phyloP scores from a whole-genome alignment of 2,113 vertebrate species.

The Eptesicus fuscus region DNA sequence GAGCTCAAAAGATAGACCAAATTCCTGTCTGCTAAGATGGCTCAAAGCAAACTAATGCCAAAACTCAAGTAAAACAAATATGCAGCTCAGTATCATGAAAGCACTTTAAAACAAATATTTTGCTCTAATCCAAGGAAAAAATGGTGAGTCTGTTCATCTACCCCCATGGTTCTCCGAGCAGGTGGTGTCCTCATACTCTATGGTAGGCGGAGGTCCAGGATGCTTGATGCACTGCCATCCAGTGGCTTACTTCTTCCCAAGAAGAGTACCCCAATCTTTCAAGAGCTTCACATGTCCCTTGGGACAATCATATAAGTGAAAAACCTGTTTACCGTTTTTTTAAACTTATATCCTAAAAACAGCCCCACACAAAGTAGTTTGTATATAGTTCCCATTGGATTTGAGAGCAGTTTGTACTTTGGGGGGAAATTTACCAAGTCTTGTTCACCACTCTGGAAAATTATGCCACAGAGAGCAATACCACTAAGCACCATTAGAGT shows the following conservation, averaged over 20 bases:
- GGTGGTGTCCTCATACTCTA: not conserved
- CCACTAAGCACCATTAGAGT: not conserved
- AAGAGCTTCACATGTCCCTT: not conserved
- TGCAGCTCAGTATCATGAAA: not conserved
- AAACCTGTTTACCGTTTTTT: not conserved
- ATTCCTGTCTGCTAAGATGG: not conserved
- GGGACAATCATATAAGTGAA: not conserved
- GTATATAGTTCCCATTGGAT: not conserved
- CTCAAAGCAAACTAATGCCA: not conserved
- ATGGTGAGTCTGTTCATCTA: not conserved
- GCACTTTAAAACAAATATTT: not conserved
- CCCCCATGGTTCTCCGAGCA: not conserved
- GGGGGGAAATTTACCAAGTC: not conserved
- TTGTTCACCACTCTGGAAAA: not conserved
- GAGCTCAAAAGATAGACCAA: not conserved
- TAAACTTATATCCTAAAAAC: not conserved
- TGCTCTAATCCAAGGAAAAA: not conserved
- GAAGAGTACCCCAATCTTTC: not conserved
- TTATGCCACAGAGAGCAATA: not conserved
- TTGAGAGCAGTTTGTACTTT: not conserved
- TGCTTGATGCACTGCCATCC: not conserved
- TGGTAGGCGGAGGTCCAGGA: not conserved
- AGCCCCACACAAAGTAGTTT: not conserved
- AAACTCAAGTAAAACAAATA: not conserved
- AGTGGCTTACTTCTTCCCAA: not conserved